A percentile compares a stretch with the other conserved stretches of the same genome.
Conservation (phyloP, 2,797 vertebrate genomes). For the Syngnathus rostellatus region DNA sequence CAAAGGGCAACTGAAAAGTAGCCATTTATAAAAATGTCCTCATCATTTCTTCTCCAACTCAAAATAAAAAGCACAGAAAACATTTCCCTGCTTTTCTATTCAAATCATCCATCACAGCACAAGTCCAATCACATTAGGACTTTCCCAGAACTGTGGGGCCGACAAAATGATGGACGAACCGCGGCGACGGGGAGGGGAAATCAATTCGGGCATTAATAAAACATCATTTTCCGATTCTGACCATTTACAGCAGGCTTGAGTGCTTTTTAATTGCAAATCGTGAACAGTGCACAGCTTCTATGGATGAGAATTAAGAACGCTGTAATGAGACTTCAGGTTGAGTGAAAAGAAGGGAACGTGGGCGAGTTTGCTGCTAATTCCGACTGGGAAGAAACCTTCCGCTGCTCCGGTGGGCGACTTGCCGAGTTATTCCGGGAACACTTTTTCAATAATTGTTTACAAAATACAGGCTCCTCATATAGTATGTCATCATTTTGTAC, state of each 20-base stretch:
- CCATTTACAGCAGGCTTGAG: conserved; percentile 15
- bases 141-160: conserved; percentile 19
- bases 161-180: conserved; percentile 14
- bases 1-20: neutral
- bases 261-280: conserved; percentile 35
- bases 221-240: conserved; percentile 28
- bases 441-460: neutral
- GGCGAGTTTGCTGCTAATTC: conserved; percentile 18
- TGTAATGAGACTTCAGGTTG: neutral
- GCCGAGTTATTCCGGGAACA: neutral
- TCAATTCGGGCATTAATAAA: conserved; percentile 34
- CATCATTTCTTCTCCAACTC: neutral
- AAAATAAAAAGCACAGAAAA: neutral
- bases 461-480: too few species aligned
- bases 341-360: conserved; percentile 1
- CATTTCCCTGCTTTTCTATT: neutral
- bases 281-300: neutral
- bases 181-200: conserved; percentile 11
- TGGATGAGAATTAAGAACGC: neutral
- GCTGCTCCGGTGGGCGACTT: conserved; percentile 5
- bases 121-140: conserved; percentile 9
- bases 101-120: conserved; percentile 12
- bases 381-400: conserved; percentile 13
- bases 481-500: too few species aligned
- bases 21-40: neutral